Evolutionary conservation across 2,888 invertebrate species (phyloP).

Genomic region (Plagiodera versicolora): DNA sequence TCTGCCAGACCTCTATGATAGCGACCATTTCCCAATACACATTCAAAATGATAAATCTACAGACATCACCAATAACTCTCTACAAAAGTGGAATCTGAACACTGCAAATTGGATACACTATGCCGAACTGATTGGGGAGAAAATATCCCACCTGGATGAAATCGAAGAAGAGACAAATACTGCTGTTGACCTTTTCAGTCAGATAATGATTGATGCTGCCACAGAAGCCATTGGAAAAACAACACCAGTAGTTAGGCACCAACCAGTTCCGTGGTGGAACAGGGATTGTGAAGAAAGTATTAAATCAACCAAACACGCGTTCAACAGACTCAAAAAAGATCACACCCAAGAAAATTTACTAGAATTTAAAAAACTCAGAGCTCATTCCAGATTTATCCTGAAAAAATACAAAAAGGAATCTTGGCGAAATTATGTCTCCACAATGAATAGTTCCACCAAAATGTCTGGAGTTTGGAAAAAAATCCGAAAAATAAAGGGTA

Average conservation of each 20-base stretch:
- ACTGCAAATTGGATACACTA: background rate
- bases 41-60: too few species aligned
- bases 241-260: background rate
- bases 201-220: too few species aligned
- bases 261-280: conserved; percentile 8
- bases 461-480: background rate
- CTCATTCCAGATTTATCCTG: background rate
- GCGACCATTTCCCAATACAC: background rate
- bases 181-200: too few species aligned
- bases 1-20: background rate
- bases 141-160: too few species aligned
- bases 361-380: conserved; percentile 2
- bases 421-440: background rate
- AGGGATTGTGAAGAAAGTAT: background rate
- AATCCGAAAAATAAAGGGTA: background rate
- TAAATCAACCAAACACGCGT: background rate
- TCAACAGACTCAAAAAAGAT: background rate
- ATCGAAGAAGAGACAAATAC: too few species aligned
- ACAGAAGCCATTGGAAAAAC: conserved; percentile 3
- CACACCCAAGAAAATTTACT: background rate
- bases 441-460: background rate
- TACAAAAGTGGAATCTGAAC: background rate
- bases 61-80: too few species aligned
- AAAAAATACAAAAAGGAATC: background rate
- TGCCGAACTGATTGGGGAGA: too few species aligned